phyloP scores from a whole-genome alignment of 2,113 vertebrate genomes.

The Myotis davidii region DNA sequence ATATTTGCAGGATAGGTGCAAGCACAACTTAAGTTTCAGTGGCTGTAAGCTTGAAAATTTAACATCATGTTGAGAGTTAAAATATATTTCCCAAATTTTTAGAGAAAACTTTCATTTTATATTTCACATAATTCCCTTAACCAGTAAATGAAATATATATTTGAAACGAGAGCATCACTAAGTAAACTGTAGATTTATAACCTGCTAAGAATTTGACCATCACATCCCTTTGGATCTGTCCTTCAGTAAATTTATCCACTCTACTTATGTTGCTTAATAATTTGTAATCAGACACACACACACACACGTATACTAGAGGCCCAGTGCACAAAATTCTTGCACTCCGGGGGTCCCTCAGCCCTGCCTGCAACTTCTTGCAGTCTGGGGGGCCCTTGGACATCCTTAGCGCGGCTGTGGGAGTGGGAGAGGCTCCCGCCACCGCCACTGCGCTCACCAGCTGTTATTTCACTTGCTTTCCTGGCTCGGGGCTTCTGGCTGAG shows the following conservation, averaged over 20 bases:
- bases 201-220: not conserved
- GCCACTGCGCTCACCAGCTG: too few species aligned
- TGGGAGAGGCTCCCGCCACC: too few species aligned
- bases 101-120: constrained; percentile 9
- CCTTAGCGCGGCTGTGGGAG: too few species aligned
- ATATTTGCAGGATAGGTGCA: not conserved
- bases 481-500: too few species aligned
- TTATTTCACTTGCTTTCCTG: too few species aligned
- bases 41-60: constrained; percentile 22
- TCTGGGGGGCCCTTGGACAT: too few species aligned
- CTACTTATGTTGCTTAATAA: not conserved
- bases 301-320: too few species aligned
- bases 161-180: not conserved
- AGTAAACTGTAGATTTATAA: not conserved
- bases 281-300: not conserved
- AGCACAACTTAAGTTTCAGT: not conserved
- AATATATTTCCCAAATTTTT: constrained; percentile 5
- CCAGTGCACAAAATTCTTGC: too few species aligned
- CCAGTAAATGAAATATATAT: not conserved
- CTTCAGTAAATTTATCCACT: not conserved
- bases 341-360: too few species aligned
- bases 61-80: not conserved
- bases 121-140: constrained; percentile 28
- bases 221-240: not conserved
- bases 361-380: too few species aligned